A percentile compares a stretch with the other conserved stretches of the same genome.
These are phyloP conservation scores for Eubasilissa regina DNA, from an alignment of 1,140 invertebrate species.

Conservation along the genomic window DNA sequence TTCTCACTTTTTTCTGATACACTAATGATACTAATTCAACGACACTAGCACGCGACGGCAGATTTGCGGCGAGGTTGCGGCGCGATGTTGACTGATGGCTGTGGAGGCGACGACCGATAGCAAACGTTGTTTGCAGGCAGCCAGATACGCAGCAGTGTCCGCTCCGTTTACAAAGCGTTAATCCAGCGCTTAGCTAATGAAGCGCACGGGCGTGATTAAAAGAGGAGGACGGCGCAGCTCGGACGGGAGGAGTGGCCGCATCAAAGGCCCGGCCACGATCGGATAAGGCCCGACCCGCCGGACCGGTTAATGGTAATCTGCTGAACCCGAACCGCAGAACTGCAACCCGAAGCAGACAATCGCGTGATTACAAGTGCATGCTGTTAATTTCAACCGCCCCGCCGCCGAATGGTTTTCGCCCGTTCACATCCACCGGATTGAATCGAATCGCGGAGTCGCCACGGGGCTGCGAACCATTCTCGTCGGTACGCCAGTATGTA, in stretches of 20 bases:
- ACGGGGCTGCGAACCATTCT: neutral
- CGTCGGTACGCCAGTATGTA: neutral
- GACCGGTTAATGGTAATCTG: neutral
- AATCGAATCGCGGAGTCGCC: neutral
- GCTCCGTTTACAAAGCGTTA: constrained; percentile 17
- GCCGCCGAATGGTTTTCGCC: constrained; percentile 4
- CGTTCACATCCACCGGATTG: neutral
- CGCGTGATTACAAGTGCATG: constrained; percentile 5
- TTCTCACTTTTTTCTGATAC: no score
- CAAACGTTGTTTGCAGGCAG: neutral
- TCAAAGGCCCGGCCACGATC: constrained; percentile 19
- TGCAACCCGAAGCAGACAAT: neutral
- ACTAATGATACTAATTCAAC: no score
- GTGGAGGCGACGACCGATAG: no score
- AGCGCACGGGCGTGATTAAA: constrained; percentile 35
- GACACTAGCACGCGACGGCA: no score
- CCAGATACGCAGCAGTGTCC: neutral
- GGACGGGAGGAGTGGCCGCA: neutral
- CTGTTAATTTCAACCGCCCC: neutral
- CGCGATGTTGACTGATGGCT: no score
- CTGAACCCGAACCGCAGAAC: neutral
- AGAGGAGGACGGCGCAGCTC: neutral
- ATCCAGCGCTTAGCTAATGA: constrained; percentile 17
- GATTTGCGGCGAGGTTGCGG: no score
- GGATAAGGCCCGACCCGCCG: constrained; percentile 7